A percentile compares a stretch with the other conserved stretches of the same genome.
Evolutionary conservation across 1,140 invertebrate species (phyloP).

Genomic region (Drosophila ercepeae): DNA sequence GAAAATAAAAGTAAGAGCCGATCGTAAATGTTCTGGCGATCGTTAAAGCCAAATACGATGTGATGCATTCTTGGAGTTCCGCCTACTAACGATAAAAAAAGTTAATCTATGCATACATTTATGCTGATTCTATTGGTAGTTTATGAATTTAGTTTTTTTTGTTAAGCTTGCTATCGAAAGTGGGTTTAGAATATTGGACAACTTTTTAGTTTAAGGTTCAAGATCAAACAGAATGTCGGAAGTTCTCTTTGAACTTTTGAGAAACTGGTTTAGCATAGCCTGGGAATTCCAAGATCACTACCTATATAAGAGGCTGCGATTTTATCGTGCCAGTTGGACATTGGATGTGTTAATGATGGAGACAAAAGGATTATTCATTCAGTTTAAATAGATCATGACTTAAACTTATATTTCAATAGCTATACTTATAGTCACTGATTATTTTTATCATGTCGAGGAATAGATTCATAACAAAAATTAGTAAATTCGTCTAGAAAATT

Average conservation of each 20-base stretch:
- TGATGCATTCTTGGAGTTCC: constrained; percentile 53
- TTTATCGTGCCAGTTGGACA: constrained; percentile 5
- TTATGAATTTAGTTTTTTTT: constrained; percentile 19
- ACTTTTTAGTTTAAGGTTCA: constrained; percentile 41
- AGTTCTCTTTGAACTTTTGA: constrained; percentile 38
- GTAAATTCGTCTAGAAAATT: too few species aligned
- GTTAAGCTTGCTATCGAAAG: constrained; percentile 29
- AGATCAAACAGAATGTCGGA: constrained; percentile 43
- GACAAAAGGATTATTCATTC: neutral
- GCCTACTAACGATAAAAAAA: constrained; percentile 54
- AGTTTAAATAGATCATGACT: neutral
- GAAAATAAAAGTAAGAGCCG: constrained; percentile 44
- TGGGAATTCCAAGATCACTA: constrained; percentile 27
- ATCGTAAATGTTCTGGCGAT: constrained; percentile 49
- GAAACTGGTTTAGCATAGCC: constrained; percentile 22
- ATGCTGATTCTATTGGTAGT: constrained; percentile 41
- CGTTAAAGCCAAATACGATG: constrained; percentile 56
- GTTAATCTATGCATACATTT: constrained; percentile 32
- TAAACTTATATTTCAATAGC: too few species aligned
- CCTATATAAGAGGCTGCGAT: constrained; percentile 13
- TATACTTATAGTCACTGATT: too few species aligned
- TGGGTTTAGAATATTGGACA: constrained; percentile 23
- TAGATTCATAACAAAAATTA: too few species aligned
- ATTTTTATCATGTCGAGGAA: too few species aligned
- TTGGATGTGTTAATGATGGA: neutral